Percentiles rank a stretch among this genome's conserved stretches.
phyloP scores from a whole-genome alignment of 2,113 vertebrate species.

The Crotalus horridus region DNA sequence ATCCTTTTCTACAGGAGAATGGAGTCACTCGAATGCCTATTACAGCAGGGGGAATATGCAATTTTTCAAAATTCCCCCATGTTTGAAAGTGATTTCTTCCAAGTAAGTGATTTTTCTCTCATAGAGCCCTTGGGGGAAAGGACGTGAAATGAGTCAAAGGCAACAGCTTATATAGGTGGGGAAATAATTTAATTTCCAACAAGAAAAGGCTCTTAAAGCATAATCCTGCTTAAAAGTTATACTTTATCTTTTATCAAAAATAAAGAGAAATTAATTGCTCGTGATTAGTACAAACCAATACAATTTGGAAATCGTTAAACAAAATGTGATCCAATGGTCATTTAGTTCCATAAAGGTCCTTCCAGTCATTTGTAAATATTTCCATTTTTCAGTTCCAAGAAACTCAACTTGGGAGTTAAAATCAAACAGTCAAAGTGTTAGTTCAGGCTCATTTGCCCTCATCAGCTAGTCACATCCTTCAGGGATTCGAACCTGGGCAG shows the following conservation, averaged over 20 bases:
- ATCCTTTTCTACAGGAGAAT: conserved; percentile 45
- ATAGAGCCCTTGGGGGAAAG: background rate
- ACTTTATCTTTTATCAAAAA: background rate
- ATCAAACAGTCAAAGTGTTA: no score
- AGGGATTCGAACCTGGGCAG: no score
- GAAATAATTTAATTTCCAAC: background rate
- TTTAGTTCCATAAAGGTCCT: no score
- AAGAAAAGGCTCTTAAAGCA: background rate
- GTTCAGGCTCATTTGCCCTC: no score
- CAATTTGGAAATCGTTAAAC: no score
- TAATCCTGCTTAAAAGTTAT: background rate
- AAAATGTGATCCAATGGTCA: no score
- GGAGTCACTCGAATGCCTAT: conserved; percentile 55
- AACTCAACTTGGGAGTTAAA: no score
- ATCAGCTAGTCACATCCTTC: no score
- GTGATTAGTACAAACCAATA: background rate
- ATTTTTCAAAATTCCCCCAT: conserved; percentile 59
- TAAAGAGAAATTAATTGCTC: background rate
- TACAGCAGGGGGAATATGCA: conserved; percentile 59
- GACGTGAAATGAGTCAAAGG: background rate
- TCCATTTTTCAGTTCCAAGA: no score
- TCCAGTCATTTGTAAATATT: no score
- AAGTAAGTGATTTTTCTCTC: conserved; percentile 27
- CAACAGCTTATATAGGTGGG: background rate
- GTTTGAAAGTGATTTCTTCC: conserved; percentile 66